Evolutionary conservation across 2,888 invertebrate genomes (phyloP), one percentile per base, ranked within the genome.

Genomic region (Dascillus cervinus): DNA sequence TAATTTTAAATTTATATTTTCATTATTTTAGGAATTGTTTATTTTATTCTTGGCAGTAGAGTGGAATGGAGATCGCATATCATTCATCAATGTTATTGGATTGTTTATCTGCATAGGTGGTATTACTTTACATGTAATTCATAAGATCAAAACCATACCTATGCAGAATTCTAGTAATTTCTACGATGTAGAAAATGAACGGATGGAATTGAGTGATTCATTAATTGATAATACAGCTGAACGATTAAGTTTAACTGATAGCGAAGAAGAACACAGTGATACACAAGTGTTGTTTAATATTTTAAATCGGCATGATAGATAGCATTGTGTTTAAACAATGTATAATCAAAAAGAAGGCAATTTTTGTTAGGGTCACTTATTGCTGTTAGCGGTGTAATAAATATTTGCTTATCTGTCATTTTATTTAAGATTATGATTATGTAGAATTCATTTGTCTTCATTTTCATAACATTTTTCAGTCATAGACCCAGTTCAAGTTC

Each of bases 11-110:
- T 19, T 31, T 31, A 17, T 10, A 37, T 29, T 42, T 23, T 30
- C 41, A 39, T 39, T 32, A 44, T 72, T 72, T 8, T 66, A 95
- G 92, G 97, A 98, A 72, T 81, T 96, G 56, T 83, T 86, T 56
- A 92, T 91, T 41, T 69, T 98, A 49, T 78, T 83, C 25, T 66
- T 97, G 48, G 97, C 96, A 1, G 86, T 91, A 29, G 74, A 81
- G 54, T 77, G 84, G 50, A 88, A 87, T 53, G 88, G 89, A 4
- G 96, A 97, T 59, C 73, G 78, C 53, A 73, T 97, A 56, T 86
- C 82, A 36, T 56, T 71, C 2, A 66, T 94, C 30, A 98, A 97
- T 67, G 75, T 82, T 13, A 64, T 85, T 3, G 98, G 98, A 0
- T 68, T 98, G 37, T 64, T 82, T 4, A 69, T 95, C 31, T 97